These are phyloP conservation scores for Acleris holmiana DNA, from an alignment of 2,888 invertebrate species.

Conservation along the genomic window DNA sequence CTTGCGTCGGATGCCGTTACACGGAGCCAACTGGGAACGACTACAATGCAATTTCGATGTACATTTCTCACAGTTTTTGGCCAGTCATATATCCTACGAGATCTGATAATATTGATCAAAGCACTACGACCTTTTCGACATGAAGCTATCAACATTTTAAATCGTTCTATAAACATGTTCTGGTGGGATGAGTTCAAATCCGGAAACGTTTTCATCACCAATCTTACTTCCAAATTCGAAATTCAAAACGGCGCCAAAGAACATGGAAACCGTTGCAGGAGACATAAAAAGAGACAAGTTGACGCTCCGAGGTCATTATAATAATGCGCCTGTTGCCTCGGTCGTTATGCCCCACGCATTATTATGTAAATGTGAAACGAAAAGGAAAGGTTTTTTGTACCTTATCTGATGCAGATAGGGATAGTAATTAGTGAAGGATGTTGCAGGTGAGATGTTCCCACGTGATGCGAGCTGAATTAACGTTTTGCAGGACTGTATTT, in stretches of 20 bases:
- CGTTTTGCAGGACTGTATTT: conserved; percentile 10
- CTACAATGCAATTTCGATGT: conserved; percentile 29
- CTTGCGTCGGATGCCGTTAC: conserved; percentile 59
- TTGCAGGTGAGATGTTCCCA: conserved; percentile 70
- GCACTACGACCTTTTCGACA: not conserved
- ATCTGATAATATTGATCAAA: conserved; percentile 3
- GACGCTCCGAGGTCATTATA: conserved; percentile 51
- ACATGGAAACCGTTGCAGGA: conserved; percentile 53
- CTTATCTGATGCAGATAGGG: conserved; percentile 78
- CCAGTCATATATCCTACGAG: not conserved
- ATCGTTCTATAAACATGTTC: no score
- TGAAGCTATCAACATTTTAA: no score
- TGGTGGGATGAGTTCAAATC: not conserved
- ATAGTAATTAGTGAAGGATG: conserved; percentile 75
- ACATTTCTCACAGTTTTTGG: conserved; percentile 27
- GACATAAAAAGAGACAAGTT: conserved; percentile 39
- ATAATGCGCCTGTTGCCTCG: conserved; percentile 66
- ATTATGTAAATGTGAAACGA: conserved; percentile 80
- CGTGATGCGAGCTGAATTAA: conserved; percentile 49
- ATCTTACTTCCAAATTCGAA: conserved; percentile 31
- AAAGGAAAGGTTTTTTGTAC: conserved; percentile 69
- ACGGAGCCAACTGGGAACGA: conserved; percentile 43
- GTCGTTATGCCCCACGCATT: conserved; percentile 77
- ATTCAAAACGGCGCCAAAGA: conserved; percentile 46
- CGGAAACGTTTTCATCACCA: conserved; percentile 7